Conservation (phyloP, 1,140 invertebrate species). For the Drosophila guanche region DNA sequence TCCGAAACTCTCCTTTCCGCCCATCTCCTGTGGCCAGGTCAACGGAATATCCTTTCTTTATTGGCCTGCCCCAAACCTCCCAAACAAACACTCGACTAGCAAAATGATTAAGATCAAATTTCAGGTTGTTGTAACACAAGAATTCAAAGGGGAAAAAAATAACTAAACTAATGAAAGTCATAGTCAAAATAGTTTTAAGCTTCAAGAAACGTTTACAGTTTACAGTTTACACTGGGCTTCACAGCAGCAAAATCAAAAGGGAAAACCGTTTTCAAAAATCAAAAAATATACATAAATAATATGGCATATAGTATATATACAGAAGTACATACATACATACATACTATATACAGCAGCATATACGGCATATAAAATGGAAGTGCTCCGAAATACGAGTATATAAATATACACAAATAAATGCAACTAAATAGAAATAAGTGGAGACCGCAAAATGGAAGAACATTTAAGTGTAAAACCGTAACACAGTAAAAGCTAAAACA, state of each 20-base stretch:
- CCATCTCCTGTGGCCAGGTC: not conserved
- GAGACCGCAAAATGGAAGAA: slow-evolving; percentile 30
- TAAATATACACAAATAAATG: slow-evolving; percentile 45
- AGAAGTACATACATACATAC: not conserved
- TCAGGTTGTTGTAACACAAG: slow-evolving; percentile 53
- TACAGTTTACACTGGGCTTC: slow-evolving; percentile 81
- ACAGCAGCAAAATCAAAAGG: slow-evolving; percentile 82
- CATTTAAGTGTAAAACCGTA: slow-evolving; percentile 17
- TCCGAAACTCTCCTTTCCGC: not conserved
- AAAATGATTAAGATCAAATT: slow-evolving; percentile 54
- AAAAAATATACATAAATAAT: slow-evolving; percentile 50
- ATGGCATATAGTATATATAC: slow-evolving; percentile 33
- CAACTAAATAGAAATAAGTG: slow-evolving; percentile 51
- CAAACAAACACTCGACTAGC: slow-evolving; percentile 28
- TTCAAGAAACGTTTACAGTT: slow-evolving; percentile 65
- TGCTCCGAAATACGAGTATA: slow-evolving; percentile 10
- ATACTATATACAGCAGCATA: slow-evolving; percentile 37
- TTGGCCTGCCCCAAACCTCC: not conserved
- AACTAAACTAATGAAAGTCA: slow-evolving; percentile 18
- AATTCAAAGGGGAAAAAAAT: slow-evolving; percentile 41
- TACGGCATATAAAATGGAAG: slow-evolving; percentile 36
- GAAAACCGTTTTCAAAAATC: slow-evolving; percentile 40
- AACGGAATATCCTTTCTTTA: slow-evolving; percentile 2
- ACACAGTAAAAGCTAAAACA: slow-evolving; percentile 32
- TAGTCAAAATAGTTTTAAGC: slow-evolving; percentile 38